These are phyloP conservation scores for Bombus breviceps DNA, from an alignment of 1,140 invertebrate genomes.

Conservation along the genomic window DNA sequence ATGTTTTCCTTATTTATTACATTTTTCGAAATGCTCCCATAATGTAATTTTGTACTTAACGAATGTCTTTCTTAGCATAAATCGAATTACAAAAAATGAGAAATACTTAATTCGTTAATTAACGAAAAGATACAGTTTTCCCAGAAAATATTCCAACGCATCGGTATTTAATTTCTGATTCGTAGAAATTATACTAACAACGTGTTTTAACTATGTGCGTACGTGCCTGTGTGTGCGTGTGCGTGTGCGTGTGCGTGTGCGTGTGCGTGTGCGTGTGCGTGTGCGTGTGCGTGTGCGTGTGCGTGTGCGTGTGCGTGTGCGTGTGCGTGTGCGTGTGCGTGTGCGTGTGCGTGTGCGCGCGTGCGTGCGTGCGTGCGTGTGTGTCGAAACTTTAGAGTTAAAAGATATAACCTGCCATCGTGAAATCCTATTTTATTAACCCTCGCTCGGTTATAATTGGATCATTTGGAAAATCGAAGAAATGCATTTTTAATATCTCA, in stretches of 20 bases:
- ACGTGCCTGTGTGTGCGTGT: fast-evolving
- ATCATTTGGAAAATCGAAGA: neutral
- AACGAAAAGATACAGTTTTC: neutral
- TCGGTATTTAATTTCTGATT: neutral
- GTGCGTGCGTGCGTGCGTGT: fast-evolving
- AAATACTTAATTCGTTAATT: neutral
- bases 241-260: fast-evolving
- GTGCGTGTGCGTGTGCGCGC: fast-evolving
- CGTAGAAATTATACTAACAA: too few relatives aligned
- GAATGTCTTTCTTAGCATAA: neutral
- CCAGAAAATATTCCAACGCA: neutral
- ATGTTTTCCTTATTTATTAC: neutral
- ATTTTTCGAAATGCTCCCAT: neutral
- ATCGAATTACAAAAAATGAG: neutral
- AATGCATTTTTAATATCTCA: too few relatives aligned
- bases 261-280: fast-evolving
- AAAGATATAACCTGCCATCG: neutral
- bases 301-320: fast-evolving
- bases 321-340: fast-evolving
- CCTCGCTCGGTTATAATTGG: neutral
- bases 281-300: too few relatives aligned
- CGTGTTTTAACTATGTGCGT: too few relatives aligned
- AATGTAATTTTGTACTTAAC: slow-evolving; percentile 23
- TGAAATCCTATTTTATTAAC: neutral
- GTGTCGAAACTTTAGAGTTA: neutral